A percentile compares a stretch with the other conserved stretches of the same genome.
phyloP scores from a whole-genome alignment of 2,797 vertebrate species.

The Acrossocheilus wenchowensis region DNA sequence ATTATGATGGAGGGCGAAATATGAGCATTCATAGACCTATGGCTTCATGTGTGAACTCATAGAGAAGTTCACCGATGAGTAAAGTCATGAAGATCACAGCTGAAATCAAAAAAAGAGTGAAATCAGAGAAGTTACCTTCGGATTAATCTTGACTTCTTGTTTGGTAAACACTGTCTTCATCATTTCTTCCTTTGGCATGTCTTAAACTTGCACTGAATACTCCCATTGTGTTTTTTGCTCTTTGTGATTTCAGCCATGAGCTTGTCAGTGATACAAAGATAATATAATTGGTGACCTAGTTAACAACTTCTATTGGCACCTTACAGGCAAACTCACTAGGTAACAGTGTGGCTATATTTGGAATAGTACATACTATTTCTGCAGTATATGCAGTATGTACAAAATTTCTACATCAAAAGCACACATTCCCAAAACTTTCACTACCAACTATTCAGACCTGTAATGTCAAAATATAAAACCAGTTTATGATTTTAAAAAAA shows the following conservation, averaged over 20 bases:
- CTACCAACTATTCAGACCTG: background rate
- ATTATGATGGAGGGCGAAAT: slow-evolving; percentile 44
- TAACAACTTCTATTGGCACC: background rate
- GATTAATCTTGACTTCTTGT: background rate
- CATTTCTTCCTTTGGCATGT: background rate
- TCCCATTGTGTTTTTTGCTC: background rate
- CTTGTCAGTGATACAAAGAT: background rate
- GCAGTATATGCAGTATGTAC: background rate
- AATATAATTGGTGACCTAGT: background rate
- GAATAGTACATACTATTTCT: background rate
- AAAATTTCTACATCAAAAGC: background rate
- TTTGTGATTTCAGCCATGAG: background rate
- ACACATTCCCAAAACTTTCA: background rate
- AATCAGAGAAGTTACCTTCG: background rate
- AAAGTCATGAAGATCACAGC: slow-evolving; percentile 1
- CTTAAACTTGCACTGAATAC: background rate
- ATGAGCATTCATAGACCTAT: slow-evolving; percentile 60
- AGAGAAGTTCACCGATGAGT: background rate
- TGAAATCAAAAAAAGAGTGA: background rate
- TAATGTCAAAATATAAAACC: background rate
- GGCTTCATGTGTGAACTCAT: slow-evolving; percentile 19
- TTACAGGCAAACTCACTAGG: background rate
- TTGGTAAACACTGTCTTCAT: background rate
- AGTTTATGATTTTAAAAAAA: too few relatives aligned
- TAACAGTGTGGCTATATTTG: background rate